Conservation (phyloP, 2,113 vertebrate species). For the Pachycephala philippinensis region DNA sequence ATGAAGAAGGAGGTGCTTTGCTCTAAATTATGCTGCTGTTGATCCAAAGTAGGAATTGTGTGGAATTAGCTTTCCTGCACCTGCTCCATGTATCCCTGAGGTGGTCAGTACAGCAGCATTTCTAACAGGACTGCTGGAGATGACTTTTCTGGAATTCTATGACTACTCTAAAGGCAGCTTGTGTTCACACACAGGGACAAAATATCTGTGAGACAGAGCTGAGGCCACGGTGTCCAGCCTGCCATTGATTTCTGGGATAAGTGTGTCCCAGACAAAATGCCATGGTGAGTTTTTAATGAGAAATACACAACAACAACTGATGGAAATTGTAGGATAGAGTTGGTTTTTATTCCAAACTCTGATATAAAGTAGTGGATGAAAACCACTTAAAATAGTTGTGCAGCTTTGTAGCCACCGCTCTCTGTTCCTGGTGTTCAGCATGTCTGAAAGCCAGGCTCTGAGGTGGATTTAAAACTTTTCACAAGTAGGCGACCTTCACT, state of each 20-base stretch:
- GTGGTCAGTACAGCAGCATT: background rate
- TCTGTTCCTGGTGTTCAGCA: background rate
- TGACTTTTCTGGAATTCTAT: background rate
- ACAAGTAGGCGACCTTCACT: background rate
- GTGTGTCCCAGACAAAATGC: background rate
- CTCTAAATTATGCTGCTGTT: background rate
- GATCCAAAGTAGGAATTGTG: background rate
- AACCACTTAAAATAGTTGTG: background rate
- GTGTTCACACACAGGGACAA: background rate
- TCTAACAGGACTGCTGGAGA: background rate
- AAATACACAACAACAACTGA: background rate
- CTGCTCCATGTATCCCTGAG: fast-evolving
- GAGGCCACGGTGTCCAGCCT: background rate
- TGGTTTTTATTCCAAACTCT: background rate
- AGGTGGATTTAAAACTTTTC: background rate
- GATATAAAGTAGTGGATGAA: background rate
- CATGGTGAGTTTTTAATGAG: background rate
- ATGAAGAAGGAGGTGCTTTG: background rate
- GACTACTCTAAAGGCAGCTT: background rate
- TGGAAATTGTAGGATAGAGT: background rate
- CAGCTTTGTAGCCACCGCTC: background rate
- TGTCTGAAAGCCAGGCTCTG: background rate
- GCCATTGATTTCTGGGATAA: background rate
- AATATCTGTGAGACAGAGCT: background rate
- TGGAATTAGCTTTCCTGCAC: background rate